Evolutionary conservation across 2,888 invertebrate genomes (phyloP), one percentile per base, ranked within the genome.

Genomic region (Zele albiditarsus): DNA sequence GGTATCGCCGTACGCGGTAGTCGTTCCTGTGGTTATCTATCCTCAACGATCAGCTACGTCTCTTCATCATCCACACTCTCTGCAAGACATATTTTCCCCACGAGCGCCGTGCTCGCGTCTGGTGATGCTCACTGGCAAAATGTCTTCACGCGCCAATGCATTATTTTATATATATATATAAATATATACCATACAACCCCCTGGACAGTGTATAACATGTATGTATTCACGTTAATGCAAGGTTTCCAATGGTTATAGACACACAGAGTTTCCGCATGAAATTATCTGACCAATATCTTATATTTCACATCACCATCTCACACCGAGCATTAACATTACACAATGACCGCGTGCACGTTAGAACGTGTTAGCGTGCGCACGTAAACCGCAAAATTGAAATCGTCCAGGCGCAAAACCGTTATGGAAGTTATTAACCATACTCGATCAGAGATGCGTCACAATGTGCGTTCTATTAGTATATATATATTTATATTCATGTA

Each of bases 331-430:
- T 23, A 68, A 49, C 28, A 68, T 68, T 53, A 20, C 20, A 49
- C 53, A 68, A 53, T 53, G 53, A 68, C 28, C 20, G n/a, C 67
- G 25, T 27, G 25, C 38, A 8, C 38, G 38, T 38, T 38, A 12
- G 12, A 38, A 38, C 38, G 12, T 12, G 38, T 38, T 38, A 38
- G 27, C 27, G 63, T 69, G n/a, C 42, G 0, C 42, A 42, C 46
- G n/a, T 65, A 70, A 53, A 75, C 75, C 75, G 49, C 75, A 71
- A 71, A 75, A 75, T 75, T 75, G 67, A 62, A 71, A 75, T 75
- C 31, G 25, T 57, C 28, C 14, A 28, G 25, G 49, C 5, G 23
- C 25, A 70, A n/a, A 70, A 74, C 74, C 38, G 70, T 70, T 70
- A 70, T 53, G 66, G 33, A 23, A 58, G 57, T 74, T 74, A 74